Base-by-base conservation (phyloP, 2,888 invertebrate species). In the Halictus quadricinctus region DNA sequence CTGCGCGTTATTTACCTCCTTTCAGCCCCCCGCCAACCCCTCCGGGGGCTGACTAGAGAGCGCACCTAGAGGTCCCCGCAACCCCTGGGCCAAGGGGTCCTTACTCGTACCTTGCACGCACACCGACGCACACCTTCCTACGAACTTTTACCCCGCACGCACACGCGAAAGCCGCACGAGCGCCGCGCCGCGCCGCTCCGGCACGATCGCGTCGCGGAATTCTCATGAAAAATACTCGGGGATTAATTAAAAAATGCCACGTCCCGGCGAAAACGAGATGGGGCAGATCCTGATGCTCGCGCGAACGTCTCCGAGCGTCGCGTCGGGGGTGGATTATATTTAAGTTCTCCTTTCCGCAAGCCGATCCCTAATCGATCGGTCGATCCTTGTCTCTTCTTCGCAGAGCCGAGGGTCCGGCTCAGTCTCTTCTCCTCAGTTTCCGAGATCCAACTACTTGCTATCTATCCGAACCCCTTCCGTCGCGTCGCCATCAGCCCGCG, bases 161-260 rank as follows among this genome's bases (percentile, higher is more conserved):
- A 60, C 76, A 54, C 75, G 46, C 18, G 25, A n/a, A n/a, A 50
- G n/a, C 46, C 64, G 12, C 72, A 60, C 73, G 43, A 21, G n/a
- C n/a, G 12, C 12, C 58, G 12, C n/a, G 58, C 10, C 12, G 77
- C 81, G 58, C 10, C 46, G 77, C 81, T 83, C 54, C 85, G 88
- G 90, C 89, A 90, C 89, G 91, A 91, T 88, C 85, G 76, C 78
- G 87, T 81, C 83, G 88, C 81, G 91, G 92, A 92, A 92, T 93
- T 93, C 90, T 90, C 91, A 93, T 93, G 90, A 91, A 91, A 92
- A 92, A 90, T 91, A 91, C 90, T 91, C 87, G 80, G 84, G 90
- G 90, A 93, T 93, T 93, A 93, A 93, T 93, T 93, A 92, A 91
- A 93, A 93, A 93, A 93, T 93, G 89, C 93, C 93, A 87, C 80